Evolutionary conservation across 2,888 invertebrate species (phyloP).

Genomic region (Synanthedon andrenaeformis): DNA sequence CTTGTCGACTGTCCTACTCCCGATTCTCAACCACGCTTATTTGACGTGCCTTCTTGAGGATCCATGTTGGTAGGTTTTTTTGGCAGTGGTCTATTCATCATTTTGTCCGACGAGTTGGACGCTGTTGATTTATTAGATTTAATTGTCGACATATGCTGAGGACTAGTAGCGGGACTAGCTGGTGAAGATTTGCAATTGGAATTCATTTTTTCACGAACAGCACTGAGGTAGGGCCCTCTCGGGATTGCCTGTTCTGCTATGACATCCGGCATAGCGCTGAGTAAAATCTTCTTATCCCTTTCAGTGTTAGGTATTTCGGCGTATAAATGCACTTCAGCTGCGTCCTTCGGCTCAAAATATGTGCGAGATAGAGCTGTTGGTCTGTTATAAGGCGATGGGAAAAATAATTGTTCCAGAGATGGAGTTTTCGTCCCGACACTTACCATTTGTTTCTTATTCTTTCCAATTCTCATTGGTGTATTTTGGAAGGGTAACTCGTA

Average conservation of each 20-base stretch:
- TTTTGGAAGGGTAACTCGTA: conserved; percentile 72
- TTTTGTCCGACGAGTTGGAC: conserved; percentile 63
- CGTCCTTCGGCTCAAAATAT: conserved; percentile 66
- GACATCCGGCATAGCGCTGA: conserved; percentile 55
- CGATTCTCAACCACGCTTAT: conserved; percentile 31
- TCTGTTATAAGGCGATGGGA: conserved; percentile 56
- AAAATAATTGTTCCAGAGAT: conserved; percentile 69
- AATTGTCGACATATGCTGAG: conserved; percentile 30
- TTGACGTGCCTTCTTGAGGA: conserved; percentile 54
- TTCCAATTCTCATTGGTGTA: conserved; percentile 44
- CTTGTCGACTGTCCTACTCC: conserved; percentile 3
- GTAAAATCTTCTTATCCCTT: conserved; percentile 35
- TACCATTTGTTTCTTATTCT: conserved; percentile 53
- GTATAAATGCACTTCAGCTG: conserved; percentile 69
- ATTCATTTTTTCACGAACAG: conserved; percentile 69
- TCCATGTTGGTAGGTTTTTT: conserved; percentile 66
- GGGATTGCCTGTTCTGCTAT: conserved; percentile 49
- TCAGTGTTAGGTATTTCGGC: conserved; percentile 70
- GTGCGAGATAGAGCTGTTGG: conserved; percentile 55
- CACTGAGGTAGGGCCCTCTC: conserved; percentile 72
- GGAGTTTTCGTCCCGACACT: conserved; percentile 71
- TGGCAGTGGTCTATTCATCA: conserved; percentile 78
- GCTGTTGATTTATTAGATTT: conserved; percentile 35
- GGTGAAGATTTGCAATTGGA: conserved; percentile 23
- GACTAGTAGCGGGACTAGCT: conserved; percentile 15